Evolutionary conservation across 1,140 invertebrate species (phyloP).

Genomic region (Coelopa frigida): DNA sequence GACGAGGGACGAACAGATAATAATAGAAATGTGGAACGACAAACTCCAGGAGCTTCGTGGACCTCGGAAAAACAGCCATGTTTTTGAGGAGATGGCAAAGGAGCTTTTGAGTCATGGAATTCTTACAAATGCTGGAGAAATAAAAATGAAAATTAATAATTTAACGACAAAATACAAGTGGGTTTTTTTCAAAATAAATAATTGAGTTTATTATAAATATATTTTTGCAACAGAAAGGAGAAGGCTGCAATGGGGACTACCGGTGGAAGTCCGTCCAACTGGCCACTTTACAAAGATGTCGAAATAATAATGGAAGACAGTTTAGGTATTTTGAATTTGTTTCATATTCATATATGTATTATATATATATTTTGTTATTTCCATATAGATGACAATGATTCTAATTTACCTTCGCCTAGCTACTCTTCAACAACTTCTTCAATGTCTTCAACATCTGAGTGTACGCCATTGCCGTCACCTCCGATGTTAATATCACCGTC

Average conservation of each 20-base stretch:
- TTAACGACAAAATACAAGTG: neutral
- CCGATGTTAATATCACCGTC: neutral
- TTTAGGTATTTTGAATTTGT: too few species aligned
- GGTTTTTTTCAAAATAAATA: neutral
- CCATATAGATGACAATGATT: too few species aligned
- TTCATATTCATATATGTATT: too few species aligned
- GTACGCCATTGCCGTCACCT: neutral
- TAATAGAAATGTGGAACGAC: too few species aligned
- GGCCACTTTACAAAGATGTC: too few species aligned
- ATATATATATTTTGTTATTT: too few species aligned
- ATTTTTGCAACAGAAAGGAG: conserved; percentile 1
- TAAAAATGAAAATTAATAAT: conserved; percentile 1
- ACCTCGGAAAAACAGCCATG: conserved; percentile 6
- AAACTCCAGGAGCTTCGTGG: too few species aligned
- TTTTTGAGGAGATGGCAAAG: neutral
- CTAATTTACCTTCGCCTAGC: too few species aligned
- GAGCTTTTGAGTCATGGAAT: neutral
- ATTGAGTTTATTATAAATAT: neutral
- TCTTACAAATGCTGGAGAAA: neutral
- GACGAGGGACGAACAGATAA: too few species aligned
- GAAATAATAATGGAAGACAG: too few species aligned
- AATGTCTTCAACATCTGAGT: too few species aligned
- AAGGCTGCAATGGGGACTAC: neutral
- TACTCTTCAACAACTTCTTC: too few species aligned
- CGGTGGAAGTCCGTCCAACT: neutral